Conservation (phyloP, 1,140 invertebrate species). For the Drosophila funebris region DNA sequence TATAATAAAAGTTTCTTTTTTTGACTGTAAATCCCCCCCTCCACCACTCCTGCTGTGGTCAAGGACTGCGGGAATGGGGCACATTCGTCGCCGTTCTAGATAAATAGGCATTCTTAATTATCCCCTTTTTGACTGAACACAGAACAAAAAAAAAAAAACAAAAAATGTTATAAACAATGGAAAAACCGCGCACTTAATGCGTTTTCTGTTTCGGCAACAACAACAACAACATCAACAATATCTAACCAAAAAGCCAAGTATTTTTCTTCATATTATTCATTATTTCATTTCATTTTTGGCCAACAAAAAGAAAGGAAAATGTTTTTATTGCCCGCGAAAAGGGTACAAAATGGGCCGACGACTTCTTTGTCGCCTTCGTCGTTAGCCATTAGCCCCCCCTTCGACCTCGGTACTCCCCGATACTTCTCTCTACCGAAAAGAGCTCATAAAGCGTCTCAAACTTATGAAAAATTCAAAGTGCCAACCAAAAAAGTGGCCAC, state of each 20-base stretch:
- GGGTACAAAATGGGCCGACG: slow-evolving; percentile 68
- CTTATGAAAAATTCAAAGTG: slow-evolving; percentile 70
- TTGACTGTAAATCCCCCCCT: slow-evolving; percentile 18
- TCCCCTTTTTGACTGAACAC: slow-evolving; percentile 60
- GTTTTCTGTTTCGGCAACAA: slow-evolving; percentile 67
- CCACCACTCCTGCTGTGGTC: slow-evolving; percentile 72
- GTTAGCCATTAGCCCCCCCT: slow-evolving; percentile 61
- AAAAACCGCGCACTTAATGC: slow-evolving; percentile 80
- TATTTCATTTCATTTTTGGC: slow-evolving; percentile 55
- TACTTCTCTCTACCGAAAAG: not conserved
- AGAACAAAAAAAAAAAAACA: slow-evolving; percentile 27
- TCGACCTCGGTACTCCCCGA: not conserved
- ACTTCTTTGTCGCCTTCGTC: slow-evolving; percentile 47
- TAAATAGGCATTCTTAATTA: slow-evolving; percentile 83
- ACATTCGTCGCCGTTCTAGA: slow-evolving; percentile 82
- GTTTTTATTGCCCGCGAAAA: slow-evolving; percentile 81
- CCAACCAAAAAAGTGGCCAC: slow-evolving; percentile 40
- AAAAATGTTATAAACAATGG: slow-evolving; percentile 77
- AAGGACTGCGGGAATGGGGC: slow-evolving; percentile 26
- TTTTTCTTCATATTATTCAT: slow-evolving; percentile 82
- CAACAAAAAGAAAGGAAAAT: slow-evolving; percentile 61
- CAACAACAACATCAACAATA: slow-evolving; percentile 21
- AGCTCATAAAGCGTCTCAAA: slow-evolving; percentile 53
- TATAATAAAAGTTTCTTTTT: slow-evolving; percentile 67
- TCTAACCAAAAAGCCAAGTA: slow-evolving; percentile 49